Evolutionary conservation across 30 jellyfish, hydroid and myxozoan genomes (phyloP).

Genomic region (Cassiopea andromeda): DNA sequence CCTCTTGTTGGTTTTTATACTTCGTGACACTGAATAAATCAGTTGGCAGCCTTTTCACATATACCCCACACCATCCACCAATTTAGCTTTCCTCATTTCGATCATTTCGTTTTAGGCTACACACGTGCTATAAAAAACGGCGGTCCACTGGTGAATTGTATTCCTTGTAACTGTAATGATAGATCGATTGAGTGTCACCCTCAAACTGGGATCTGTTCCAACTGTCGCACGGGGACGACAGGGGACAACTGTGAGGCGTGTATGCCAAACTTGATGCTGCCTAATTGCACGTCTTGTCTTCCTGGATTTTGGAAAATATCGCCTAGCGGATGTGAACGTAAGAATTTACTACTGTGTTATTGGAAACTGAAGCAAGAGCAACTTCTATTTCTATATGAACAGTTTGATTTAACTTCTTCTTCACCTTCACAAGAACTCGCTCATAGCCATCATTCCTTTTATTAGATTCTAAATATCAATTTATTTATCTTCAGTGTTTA

Average conservation of each 20-base stretch:
- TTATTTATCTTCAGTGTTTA: no score
- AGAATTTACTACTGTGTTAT: no score
- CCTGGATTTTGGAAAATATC: slow-evolving; percentile 96
- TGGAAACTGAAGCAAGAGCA: no score
- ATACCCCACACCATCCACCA: no score
- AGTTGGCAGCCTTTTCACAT: no score
- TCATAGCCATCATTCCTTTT: no score
- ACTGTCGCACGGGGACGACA: slow-evolving; percentile 89
- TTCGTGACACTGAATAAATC: no score
- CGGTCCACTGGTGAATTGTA: slow-evolving; percentile 88
- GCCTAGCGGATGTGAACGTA: slow-evolving; percentile 90
- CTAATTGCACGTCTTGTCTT: slow-evolving; percentile 79
- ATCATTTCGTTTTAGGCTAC: slow-evolving; percentile 65
- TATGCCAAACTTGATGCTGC: slow-evolving; percentile 84
- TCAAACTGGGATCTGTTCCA: slow-evolving; percentile 77
- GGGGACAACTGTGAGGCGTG: slow-evolving; percentile 95
- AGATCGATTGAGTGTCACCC: slow-evolving; percentile 84
- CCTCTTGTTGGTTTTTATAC: no score
- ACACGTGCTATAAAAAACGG: slow-evolving; percentile 91
- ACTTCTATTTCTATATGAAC: no score
- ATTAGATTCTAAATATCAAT: no score
- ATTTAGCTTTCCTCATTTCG: not conserved
- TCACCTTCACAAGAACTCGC: no score
- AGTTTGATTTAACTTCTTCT: no score
- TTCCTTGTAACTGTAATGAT: slow-evolving; percentile 88